phyloP scores from a whole-genome alignment of 1,140 invertebrate genomes.

The Temnothorax curvispinosus region DNA sequence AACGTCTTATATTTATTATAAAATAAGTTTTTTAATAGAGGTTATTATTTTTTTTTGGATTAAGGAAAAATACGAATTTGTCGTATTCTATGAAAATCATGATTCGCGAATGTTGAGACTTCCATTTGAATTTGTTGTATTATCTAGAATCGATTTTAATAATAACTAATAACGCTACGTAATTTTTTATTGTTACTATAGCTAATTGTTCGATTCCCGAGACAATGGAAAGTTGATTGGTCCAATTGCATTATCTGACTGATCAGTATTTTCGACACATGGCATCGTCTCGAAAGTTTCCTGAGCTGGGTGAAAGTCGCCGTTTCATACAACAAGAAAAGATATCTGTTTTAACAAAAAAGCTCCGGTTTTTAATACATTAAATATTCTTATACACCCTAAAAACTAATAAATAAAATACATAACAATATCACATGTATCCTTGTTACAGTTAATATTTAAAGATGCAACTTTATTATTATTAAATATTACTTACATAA shows the following conservation, averaged over 20 bases:
- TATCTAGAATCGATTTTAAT: conserved; percentile 12
- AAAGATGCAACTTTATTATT: background rate
- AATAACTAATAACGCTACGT: background rate
- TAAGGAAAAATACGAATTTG: no score
- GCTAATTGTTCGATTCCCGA: conserved; percentile 8
- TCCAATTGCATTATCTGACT: conserved; percentile 9
- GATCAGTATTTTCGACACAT: conserved; percentile 20
- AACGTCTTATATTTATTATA: no score
- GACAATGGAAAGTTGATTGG: background rate
- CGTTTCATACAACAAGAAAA: background rate
- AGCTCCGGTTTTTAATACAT: background rate
- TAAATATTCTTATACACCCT: background rate
- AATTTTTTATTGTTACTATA: background rate
- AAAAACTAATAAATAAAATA: background rate
- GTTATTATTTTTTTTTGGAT: no score
- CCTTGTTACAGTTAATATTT: background rate
- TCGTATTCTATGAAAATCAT: background rate
- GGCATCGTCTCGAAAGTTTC: conserved; percentile 31
- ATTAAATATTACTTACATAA: background rate
- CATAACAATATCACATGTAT: background rate
- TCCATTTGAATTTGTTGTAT: background rate
- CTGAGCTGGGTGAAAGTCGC: conserved; percentile 7
- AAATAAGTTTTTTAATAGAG: no score
- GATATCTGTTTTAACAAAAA: background rate
- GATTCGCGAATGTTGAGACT: background rate